A percentile compares a stretch with the other conserved stretches of the same genome.
Conservation (phyloP, 2,113 vertebrate species). For the Ciconia boyciana region DNA sequence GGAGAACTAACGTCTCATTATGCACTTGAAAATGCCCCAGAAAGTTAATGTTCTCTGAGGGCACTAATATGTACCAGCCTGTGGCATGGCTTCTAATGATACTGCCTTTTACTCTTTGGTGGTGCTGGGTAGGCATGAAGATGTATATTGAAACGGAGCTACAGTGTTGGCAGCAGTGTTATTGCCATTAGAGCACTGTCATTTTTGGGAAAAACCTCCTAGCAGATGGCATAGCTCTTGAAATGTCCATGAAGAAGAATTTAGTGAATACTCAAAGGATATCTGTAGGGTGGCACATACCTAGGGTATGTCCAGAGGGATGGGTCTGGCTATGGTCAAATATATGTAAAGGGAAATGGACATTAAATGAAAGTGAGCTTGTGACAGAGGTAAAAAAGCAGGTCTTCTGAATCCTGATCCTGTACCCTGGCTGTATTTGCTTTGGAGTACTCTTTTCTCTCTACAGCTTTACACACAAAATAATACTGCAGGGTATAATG, state of each 20-base stretch:
- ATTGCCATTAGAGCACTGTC: background rate
- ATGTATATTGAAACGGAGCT: background rate
- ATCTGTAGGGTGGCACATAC: rapidly evolving
- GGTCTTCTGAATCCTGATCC: background rate
- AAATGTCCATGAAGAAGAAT: background rate
- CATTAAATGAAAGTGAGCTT: background rate
- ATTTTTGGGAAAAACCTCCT: background rate
- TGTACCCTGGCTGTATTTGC: background rate
- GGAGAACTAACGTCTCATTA: background rate
- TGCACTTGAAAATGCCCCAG: background rate
- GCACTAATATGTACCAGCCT: rapidly evolving
- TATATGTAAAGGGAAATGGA: background rate
- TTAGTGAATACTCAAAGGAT: background rate
- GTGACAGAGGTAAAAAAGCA: background rate
- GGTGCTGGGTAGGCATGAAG: background rate
- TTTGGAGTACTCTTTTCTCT: background rate
- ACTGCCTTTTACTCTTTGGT: background rate
- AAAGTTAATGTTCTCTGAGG: background rate
- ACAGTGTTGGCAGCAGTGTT: rapidly evolving
- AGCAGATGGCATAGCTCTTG: background rate
- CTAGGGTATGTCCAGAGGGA: background rate
- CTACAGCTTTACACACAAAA: background rate
- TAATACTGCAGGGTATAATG: background rate
- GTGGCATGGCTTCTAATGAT: background rate
- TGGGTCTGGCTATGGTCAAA: background rate